Evolutionary conservation across 2,113 vertebrate species (phyloP), one percentile per base, ranked within the genome.

Genomic region (Hemicordylus capensis): DNA sequence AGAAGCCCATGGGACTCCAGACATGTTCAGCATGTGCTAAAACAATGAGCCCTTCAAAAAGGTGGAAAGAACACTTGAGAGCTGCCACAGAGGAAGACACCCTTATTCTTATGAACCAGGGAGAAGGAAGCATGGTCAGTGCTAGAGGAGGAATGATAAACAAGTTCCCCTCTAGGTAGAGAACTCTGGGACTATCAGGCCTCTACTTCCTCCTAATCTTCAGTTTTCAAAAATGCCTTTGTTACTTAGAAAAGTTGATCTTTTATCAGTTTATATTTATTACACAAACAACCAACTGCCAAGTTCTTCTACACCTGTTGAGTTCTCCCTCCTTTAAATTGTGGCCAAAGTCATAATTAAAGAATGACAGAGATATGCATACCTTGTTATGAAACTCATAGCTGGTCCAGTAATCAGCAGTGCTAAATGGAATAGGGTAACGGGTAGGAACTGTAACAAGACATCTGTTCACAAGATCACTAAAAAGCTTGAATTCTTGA

Each of bases 381-480:
- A 97, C 99, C 98, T 97, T 96, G 96, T 99, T 99, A 96, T 99
- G 99, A 95, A 99, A 99, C 92, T 95, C 94, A 94, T 97, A 99
- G 96, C 97, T 98, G 97, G 96, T 99, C 98, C 98, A 99, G 94
- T 98, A 99, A 94, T 97, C 96, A 44, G 98, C 97, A 19, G 98
- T 97, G 94, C 98, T 98, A 96, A 98, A 98, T 83, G 98, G 98
- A 84, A 98, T 96, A 86, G 97, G 96, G 77, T 98, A 96, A 58
- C 98, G 96, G 34, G 96, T 96, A 48, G 99, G 98, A 61, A 98
- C 97, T 17, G 98, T 98, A 95, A 97, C 95, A 90, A 99, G 96
- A 89, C 98, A 99, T 94, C 98, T 97, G 85, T 97, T 97, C 89
- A 99, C 97, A 96, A 99, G 96, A 84, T 98, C 98, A 69, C 96